Conservation (phyloP, 1,140 invertebrate species). For the Drosophila persimilis region DNA sequence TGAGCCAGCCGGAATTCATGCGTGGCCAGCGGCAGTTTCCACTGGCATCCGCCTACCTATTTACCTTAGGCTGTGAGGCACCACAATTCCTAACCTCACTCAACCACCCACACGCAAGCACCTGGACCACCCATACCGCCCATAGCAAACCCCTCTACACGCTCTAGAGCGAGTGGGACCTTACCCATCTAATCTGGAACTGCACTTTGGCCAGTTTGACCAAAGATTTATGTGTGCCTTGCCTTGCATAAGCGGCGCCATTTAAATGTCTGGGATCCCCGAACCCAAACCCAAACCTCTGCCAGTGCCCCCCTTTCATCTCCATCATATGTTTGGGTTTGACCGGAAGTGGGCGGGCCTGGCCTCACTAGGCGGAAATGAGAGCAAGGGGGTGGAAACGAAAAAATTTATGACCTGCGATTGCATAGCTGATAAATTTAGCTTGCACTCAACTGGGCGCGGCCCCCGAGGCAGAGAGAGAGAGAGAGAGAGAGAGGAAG, state of each 20-base stretch:
- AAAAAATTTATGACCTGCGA: constrained; percentile 70
- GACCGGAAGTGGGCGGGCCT: constrained; percentile 33
- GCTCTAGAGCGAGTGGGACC: background rate
- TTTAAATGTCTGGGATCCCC: constrained; percentile 58
- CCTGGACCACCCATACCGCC: background rate
- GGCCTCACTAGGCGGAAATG: background rate
- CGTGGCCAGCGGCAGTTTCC: constrained; percentile 36
- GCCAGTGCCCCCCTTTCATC: background rate
- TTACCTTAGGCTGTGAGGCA: constrained; percentile 33
- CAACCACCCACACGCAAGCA: background rate
- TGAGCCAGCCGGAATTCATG: constrained; percentile 23
- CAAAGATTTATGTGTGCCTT: constrained; percentile 69
- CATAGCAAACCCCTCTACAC: background rate
- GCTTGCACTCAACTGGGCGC: constrained; percentile 57
- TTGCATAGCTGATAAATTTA: constrained; percentile 76
- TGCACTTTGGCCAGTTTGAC: constrained; percentile 51
- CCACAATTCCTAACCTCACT: constrained; percentile 2
- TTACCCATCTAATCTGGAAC: constrained; percentile 57
- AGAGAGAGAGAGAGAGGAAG: background rate
- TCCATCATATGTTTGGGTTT: constrained; percentile 47
- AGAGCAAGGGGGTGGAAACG: background rate
- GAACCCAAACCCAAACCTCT: background rate
- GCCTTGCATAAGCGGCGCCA: constrained; percentile 72
- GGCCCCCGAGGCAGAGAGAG: background rate
- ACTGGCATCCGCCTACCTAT: constrained; percentile 10